Percentiles rank a stretch among this genome's conserved stretches.
phyloP scores from a whole-genome alignment of 2,113 vertebrate species.

The Eira barbara region DNA sequence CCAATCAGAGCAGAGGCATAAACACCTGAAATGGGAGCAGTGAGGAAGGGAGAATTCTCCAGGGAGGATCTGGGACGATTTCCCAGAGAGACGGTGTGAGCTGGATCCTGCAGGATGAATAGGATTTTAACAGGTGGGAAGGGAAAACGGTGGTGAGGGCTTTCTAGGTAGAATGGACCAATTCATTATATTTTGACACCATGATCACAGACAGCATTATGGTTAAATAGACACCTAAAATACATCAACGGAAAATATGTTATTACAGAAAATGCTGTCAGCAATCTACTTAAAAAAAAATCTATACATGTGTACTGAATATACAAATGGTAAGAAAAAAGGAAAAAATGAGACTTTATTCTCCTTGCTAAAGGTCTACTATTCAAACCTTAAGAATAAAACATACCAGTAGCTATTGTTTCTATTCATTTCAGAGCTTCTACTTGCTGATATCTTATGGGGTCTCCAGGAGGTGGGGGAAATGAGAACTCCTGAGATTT shows the following conservation, averaged over 20 bases:
- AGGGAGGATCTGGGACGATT: background rate
- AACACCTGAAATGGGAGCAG: background rate
- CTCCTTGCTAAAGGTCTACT: conserved; percentile 20
- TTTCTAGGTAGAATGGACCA: background rate
- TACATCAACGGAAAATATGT: background rate
- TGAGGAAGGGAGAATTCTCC: background rate
- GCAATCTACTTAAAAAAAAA: background rate
- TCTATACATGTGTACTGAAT: background rate
- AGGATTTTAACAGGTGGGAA: background rate
- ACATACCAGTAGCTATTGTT: conserved; percentile 23
- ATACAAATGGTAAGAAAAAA: background rate
- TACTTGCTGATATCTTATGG: conserved; percentile 40
- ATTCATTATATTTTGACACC: conserved; percentile 2
- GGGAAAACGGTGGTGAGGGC: background rate
- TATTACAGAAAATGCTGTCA: conserved; percentile 11
- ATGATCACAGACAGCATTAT: background rate
- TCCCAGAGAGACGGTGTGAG: background rate
- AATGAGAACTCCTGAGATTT: background rate
- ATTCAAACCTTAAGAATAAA: conserved; percentile 43
- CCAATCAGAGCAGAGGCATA: background rate
- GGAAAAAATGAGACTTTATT: background rate
- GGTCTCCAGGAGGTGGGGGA: background rate
- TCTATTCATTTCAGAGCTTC: conserved; percentile 46
- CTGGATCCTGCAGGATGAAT: background rate
- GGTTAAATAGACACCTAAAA: background rate